These are phyloP conservation scores for Mythimna vitellina DNA, from an alignment of 2,888 invertebrate species.

Conservation along the genomic window DNA sequence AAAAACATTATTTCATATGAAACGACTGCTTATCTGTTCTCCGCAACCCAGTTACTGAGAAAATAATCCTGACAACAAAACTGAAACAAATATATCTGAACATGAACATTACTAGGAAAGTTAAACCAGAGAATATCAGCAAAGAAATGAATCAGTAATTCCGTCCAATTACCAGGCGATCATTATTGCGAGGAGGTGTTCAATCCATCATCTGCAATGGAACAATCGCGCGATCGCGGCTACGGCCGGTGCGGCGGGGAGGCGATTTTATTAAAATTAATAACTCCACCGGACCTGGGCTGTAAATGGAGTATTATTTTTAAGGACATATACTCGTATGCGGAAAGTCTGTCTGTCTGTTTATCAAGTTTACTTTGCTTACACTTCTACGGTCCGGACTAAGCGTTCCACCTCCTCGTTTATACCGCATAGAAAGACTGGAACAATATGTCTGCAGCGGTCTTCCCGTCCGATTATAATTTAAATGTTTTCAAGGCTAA, in stretches of 20 bases:
- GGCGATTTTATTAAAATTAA: slow-evolving; percentile 71
- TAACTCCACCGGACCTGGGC: slow-evolving; percentile 53
- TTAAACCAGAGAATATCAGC: not conserved
- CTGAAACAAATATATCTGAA: not conserved
- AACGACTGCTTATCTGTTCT: not conserved
- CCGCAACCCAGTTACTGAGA: not conserved
- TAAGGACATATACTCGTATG: not conserved
- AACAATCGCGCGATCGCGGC: slow-evolving; percentile 13
- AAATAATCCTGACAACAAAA: not conserved
- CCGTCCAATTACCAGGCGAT: slow-evolving; percentile 41
- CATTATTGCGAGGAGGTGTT: slow-evolving; percentile 31
- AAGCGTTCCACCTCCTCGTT: no score
- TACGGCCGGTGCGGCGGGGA: slow-evolving; percentile 13
- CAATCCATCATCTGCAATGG: slow-evolving; percentile 52
- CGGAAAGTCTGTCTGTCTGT: slow-evolving; percentile 17
- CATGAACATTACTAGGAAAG: not conserved
- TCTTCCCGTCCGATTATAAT: no score
- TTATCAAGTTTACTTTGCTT: not conserved
- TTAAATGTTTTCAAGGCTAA: no score
- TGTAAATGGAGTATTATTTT: slow-evolving; percentile 48
- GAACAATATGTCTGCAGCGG: no score
- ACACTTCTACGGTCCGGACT: no score
- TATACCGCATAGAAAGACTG: no score
- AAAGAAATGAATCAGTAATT: slow-evolving; percentile 14
- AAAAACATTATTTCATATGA: not conserved